phyloP scores from a whole-genome alignment of 2,888 invertebrate species.

The Eucera pruinosa region DNA sequence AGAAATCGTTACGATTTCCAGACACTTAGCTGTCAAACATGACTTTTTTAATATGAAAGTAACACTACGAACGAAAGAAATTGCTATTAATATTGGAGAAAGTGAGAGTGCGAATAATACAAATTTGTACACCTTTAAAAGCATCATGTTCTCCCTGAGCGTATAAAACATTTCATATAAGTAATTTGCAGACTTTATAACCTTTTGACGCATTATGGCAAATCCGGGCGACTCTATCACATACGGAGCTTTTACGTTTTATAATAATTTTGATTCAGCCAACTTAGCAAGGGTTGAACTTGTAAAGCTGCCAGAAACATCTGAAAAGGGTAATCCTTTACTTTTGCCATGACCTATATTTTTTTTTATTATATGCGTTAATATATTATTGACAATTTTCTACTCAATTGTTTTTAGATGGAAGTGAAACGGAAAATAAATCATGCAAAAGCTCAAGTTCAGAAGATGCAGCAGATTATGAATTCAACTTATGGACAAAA shows the following conservation, averaged over 20 bases:
- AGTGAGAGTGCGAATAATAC: conserved; percentile 38
- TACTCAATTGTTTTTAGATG: conserved; percentile 45
- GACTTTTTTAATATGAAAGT: conserved; percentile 84
- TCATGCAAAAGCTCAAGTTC: conserved; percentile 62
- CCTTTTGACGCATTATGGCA: conserved; percentile 76
- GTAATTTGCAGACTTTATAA: conserved; percentile 44
- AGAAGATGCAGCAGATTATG: conserved; percentile 86
- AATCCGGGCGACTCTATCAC: conserved; percentile 85
- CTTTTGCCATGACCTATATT: conserved; percentile 17
- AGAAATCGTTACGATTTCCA: conserved; percentile 65
- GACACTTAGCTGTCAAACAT: conserved; percentile 83
- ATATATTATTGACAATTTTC: background rate
- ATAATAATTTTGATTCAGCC: conserved; percentile 95
- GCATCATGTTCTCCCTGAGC: conserved; percentile 1
- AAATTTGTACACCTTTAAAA: conserved; percentile 19
- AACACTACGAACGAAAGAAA: conserved; percentile 35
- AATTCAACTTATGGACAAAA: conserved; percentile 95
- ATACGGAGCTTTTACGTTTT: conserved; percentile 92
- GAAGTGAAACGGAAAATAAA: conserved; percentile 72
- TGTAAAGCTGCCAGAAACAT: conserved; percentile 82
- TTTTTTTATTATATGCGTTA: background rate
- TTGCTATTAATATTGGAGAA: conserved; percentile 34
- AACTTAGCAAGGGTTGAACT: conserved; percentile 93
- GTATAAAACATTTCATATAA: conserved; percentile 25
- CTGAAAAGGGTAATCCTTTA: conserved; percentile 78